Base-by-base conservation (phyloP, 2,888 invertebrate genomes). In the Xestia rhomboidea region DNA sequence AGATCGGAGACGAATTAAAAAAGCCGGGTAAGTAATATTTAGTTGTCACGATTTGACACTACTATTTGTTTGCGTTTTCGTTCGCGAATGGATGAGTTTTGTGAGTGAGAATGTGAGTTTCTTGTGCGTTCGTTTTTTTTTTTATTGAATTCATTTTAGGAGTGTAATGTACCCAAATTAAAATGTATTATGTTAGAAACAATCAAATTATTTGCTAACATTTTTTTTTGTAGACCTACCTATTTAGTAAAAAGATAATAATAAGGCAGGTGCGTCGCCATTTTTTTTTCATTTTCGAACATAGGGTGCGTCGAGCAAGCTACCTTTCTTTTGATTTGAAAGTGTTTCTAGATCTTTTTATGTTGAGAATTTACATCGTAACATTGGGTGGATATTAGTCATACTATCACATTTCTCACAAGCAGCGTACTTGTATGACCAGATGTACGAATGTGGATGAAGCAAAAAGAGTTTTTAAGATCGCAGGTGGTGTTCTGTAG, bases 1-100 rank as follows among this genome's bases (percentile, higher is more conserved):
- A 93, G 87, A 96, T 96, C 49, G 96, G 96, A 8, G 96, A 96
- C 79, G 94, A 94, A 74, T 85, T 96, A 34, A 93, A 94, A 82
- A 91, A 92, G 74, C 93, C 96, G 64, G 96, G 96, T 96, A 81
- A 92, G 94, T 91, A 73, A 24, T 70, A 66, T 89, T 89, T 89
- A 89, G 76, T 83, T 70, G 74, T 81, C 68, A 87, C 88, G 88
- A 89, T 87, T 21, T 41, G 54, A 64, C 15, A 44, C 54, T 87
- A 87, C 89, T 27, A 85, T 75, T 79, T 77, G 77, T 77, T 72
- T 72, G 15, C 24, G 63, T 63, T 57, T 18, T 8, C 10, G 30
- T 60, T 67, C 57, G 57, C 68, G 21, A 54, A 11, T 13, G 34
- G 5, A 46, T 1, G 63, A 0, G 15, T 34, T 62, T 73, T 2